Evolutionary conservation across 2,113 vertebrate species (phyloP).

Genomic region (Leptodactylus fuscus): DNA sequence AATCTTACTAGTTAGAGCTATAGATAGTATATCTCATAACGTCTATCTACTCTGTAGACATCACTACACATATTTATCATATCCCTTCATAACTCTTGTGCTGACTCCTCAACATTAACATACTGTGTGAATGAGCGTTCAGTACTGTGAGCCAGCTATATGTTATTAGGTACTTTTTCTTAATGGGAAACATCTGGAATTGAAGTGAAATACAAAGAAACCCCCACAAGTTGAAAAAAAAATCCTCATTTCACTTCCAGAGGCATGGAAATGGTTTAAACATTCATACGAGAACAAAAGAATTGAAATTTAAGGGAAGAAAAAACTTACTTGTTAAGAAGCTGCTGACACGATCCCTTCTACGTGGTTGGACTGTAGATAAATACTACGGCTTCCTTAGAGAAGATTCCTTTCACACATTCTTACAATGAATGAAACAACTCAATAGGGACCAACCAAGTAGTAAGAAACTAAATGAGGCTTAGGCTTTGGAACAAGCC

Average conservation of each 20-base stretch:
- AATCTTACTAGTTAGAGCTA: no score
- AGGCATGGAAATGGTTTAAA: slow-evolving; percentile 40
- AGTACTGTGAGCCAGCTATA: slow-evolving; percentile 33
- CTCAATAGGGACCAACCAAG: slow-evolving; percentile 51
- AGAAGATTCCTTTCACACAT: slow-evolving; percentile 51
- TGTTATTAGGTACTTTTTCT: slow-evolving; percentile 19
- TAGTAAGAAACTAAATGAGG: slow-evolving; percentile 33
- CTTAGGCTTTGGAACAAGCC: slow-evolving; percentile 24
- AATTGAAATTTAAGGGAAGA: background rate
- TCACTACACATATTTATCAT: background rate
- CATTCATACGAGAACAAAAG: slow-evolving; percentile 34
- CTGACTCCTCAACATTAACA: slow-evolving; percentile 11
- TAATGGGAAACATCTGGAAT: slow-evolving; percentile 56
- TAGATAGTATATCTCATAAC: no score
- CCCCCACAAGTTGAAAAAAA: slow-evolving; percentile 41
- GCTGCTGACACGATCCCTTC: slow-evolving; percentile 32
- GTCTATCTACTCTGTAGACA: background rate
- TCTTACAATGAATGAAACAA: slow-evolving; percentile 57
- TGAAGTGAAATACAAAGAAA: slow-evolving; percentile 23
- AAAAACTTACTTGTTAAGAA: slow-evolving; percentile 44
- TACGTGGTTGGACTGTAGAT: slow-evolving; percentile 37
- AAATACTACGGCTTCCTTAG: slow-evolving; percentile 11
- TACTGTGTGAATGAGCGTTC: background rate
- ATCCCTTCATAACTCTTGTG: background rate
- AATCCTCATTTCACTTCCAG: slow-evolving; percentile 30